Evolutionary conservation across 1,140 invertebrate genomes (phyloP), one percentile per base, ranked within the genome.

Genomic region (Pemphigus obesinymphae): DNA sequence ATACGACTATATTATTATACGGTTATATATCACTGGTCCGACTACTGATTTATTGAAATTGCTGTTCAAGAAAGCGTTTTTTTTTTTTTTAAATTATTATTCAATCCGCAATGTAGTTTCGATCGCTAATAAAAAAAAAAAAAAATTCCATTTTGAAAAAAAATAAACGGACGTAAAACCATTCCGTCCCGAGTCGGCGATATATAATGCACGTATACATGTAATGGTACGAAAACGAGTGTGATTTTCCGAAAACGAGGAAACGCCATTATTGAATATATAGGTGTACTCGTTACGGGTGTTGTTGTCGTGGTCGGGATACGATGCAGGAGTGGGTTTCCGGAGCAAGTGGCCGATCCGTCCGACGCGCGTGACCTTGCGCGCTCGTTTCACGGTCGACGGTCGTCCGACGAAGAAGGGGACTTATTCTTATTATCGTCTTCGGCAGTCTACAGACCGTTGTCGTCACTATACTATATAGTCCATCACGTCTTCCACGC

Each of bases 331-430:
- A 4, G n/a, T 1, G n/a, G 10, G 34, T 68, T 29, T 37, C 63
- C 34, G 31, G 11, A 23, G 34, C 20, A 3, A 23, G 20, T 66
- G 10, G n/a, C 1, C 37, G 11, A 70, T n/a, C 5, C 3, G 26
- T 50, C 48, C 29, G 17, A 29, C 34, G 8, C n/a, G 37, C n/a
- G n/a, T 8, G 75, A 78, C 75, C 75, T 78, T 78, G 75, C 7
- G 75, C 7, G 37, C 34, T 15, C 5, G 53, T 78, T 78, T 61
- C 75, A 78, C 75, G 75, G 53, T 78, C 75, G n/a, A 6, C 2
- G 34, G 61, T 76, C 73, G 13, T n/a, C n/a, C 2, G 2, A 17
- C 48, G 48, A 15, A 3, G 15, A 2, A 10, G 45, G 13, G 7
- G 13, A 48, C 2, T 50, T 11, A 13, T 45, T 1, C 1, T 45